Conservation (phyloP, 2,797 vertebrate genomes). For the Pachyuromys duprasi region DNA sequence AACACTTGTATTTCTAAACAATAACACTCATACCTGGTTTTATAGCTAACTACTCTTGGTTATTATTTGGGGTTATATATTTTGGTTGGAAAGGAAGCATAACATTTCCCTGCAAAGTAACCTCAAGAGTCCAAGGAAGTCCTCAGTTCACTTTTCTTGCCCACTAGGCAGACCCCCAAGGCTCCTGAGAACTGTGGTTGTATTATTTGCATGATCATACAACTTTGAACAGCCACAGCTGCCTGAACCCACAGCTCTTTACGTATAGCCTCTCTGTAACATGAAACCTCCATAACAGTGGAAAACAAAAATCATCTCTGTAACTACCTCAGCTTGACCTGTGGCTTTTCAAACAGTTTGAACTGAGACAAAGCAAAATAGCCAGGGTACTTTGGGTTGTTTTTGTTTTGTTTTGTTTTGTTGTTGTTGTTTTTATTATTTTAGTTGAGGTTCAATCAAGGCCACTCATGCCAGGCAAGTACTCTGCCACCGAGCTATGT, state of each 20-base stretch:
- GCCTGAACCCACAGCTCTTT: background rate
- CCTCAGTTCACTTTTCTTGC: background rate
- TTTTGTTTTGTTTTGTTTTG: background rate
- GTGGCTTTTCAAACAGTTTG: background rate
- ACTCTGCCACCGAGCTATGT: background rate
- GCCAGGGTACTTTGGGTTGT: background rate
- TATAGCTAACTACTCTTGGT: background rate
- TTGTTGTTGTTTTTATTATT: background rate
- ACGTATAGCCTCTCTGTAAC: conserved; percentile 1
- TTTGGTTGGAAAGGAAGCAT: background rate
- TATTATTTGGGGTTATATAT: background rate
- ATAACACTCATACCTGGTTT: conserved; percentile 2
- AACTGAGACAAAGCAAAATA: conserved; percentile 22
- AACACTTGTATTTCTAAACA: conserved; percentile 14
- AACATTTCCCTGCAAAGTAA: conserved; percentile 19
- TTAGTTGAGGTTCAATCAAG: background rate
- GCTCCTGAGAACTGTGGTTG: background rate
- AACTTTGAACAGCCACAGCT: background rate
- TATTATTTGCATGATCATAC: conserved; percentile 16
- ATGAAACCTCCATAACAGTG: background rate
- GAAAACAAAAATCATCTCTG: conserved; percentile 8
- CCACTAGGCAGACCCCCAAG: background rate
- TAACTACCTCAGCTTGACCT: conserved; percentile 10
- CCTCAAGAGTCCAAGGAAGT: conserved; percentile 49
- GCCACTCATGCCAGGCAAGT: background rate